phyloP scores from a whole-genome alignment of 2,797 vertebrate species.

The Acipenser ruthenus region DNA sequence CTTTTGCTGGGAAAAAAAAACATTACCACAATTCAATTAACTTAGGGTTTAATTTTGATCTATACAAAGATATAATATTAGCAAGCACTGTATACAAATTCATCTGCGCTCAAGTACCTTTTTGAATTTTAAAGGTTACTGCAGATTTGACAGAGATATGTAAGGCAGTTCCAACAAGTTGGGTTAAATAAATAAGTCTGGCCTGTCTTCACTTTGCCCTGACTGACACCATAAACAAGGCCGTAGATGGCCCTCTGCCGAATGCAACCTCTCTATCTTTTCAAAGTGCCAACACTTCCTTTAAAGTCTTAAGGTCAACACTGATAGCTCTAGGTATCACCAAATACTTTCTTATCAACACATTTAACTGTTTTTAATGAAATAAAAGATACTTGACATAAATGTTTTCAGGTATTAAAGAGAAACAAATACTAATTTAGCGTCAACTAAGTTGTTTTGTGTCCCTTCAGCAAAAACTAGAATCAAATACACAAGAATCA shows the following conservation, averaged over 20 bases:
- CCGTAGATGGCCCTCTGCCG: conserved; percentile 45
- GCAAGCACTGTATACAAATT: too few relatives aligned
- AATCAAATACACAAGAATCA: too few relatives aligned
- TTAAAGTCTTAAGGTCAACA: conserved; percentile 57
- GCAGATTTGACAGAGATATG: conserved; percentile 49
- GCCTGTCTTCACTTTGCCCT: conserved; percentile 62
- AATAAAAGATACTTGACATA: not conserved
- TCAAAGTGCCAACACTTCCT: conserved; percentile 61
- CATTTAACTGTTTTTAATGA: not conserved
- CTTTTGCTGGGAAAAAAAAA: too few relatives aligned
- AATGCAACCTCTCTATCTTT: conserved; percentile 52
- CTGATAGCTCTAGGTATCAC: conserved; percentile 48
- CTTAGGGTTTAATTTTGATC: too few relatives aligned
- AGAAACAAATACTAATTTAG: not conserved
- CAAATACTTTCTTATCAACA: conserved; percentile 51
- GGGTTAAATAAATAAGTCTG: conserved; percentile 52
- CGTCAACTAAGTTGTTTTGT: too few relatives aligned
- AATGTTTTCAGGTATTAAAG: not conserved
- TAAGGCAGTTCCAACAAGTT: conserved; percentile 53
- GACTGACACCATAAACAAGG: conserved; percentile 65
- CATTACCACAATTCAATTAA: too few relatives aligned
- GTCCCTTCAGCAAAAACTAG: too few relatives aligned
- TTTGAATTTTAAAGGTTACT: conserved; percentile 47
- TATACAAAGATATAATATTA: too few relatives aligned
- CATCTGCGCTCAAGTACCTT: conserved; percentile 37